Evolutionary conservation across 2,113 vertebrate species (phyloP).

Genomic region (Strix aluco): DNA sequence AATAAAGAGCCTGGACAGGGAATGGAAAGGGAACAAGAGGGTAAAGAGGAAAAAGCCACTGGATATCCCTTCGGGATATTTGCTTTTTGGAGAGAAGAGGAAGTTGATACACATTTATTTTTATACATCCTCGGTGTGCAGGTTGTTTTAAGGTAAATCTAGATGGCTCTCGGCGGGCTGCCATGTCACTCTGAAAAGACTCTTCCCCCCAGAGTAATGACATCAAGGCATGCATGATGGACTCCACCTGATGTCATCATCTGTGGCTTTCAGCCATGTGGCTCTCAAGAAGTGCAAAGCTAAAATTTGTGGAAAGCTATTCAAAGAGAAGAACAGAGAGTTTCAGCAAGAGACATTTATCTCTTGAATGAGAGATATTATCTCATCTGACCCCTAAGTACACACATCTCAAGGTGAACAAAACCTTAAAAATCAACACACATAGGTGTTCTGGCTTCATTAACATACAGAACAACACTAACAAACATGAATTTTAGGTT

Average conservation of each 20-base stretch:
- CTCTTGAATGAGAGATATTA: neutral
- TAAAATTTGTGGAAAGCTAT: neutral
- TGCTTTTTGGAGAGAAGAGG: neutral
- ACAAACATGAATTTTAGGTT: neutral
- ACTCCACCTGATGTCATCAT: conserved; percentile 23
- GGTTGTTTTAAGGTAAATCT: neutral
- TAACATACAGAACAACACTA: neutral
- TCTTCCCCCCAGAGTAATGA: neutral
- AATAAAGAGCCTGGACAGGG: neutral
- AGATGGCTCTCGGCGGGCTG: neutral
- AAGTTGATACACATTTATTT: neutral
- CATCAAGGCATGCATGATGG: conserved; percentile 32
- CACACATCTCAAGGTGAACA: neutral
- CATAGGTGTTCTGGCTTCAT: neutral
- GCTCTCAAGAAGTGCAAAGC: neutral
- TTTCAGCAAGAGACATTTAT: neutral
- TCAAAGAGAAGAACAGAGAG: neutral
- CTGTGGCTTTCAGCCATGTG: neutral
- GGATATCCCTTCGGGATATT: neutral
- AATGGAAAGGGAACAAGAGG: neutral
- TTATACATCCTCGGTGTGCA: neutral
- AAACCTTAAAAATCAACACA: neutral
- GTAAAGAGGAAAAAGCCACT: neutral
- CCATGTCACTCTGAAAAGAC: neutral
- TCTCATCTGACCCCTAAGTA: neutral